These are phyloP conservation scores for Trinorchestia longiramus DNA, from an alignment of 1,140 invertebrate species.

Conservation along the genomic window DNA sequence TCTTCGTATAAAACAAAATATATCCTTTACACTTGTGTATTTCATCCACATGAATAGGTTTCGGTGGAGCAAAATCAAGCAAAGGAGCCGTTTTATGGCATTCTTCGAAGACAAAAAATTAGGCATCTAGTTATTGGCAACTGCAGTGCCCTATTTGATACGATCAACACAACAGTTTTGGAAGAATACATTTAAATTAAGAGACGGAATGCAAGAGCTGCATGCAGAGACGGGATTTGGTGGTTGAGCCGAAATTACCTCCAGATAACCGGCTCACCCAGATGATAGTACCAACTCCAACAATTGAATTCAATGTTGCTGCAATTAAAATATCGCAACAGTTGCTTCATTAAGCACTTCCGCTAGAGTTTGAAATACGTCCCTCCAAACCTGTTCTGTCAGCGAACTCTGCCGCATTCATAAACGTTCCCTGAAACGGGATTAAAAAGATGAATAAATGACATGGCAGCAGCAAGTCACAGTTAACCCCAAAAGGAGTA, in stretches of 20 bases:
- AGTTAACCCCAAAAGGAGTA: neutral
- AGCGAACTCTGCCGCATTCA: neutral
- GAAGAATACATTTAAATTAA: neutral
- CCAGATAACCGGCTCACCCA: slow-evolving; percentile 37
- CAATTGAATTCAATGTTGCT: slow-evolving; percentile 43
- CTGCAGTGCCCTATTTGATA: neutral
- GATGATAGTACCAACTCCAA: neutral
- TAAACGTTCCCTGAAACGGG: neutral
- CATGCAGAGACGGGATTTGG: slow-evolving; percentile 6
- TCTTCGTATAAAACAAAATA: too few species aligned
- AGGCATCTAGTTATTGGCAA: too few species aligned
- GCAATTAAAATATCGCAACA: slow-evolving; percentile 49
- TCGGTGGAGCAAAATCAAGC: too few species aligned
- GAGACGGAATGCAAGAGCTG: neutral
- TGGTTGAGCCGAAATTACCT: neutral
- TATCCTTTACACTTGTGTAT: too few species aligned
- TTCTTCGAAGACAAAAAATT: too few species aligned
- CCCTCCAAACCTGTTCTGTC: neutral
- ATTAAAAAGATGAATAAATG: neutral
- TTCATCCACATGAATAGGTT: too few species aligned
- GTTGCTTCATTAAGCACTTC: slow-evolving; percentile 46
- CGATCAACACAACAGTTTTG: neutral
- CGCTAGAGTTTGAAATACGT: neutral
- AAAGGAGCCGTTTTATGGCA: too few species aligned
- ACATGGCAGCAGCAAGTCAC: neutral